Evolutionary conservation across 1,140 invertebrate genomes (phyloP).

Genomic region (Hylaeus anthracinus): DNA sequence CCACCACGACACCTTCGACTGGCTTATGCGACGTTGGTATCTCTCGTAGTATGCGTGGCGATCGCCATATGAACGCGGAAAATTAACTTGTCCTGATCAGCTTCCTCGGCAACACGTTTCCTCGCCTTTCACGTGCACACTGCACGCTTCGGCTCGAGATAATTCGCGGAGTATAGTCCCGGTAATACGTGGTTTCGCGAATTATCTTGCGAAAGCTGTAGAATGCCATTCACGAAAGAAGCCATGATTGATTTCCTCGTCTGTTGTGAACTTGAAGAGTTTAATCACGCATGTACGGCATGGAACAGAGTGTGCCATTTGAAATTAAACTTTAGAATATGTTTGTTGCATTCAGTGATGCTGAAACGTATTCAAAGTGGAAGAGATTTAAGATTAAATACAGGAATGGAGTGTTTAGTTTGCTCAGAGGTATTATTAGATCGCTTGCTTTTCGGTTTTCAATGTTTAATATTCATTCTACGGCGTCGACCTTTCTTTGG

Average conservation of each 20-base stretch:
- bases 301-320: no score
- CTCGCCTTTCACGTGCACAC: neutral
- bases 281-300: no score
- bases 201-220: slow-evolving; percentile 2
- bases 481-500: no score
- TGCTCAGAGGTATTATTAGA: no score
- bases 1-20: slow-evolving; percentile 40
- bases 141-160: neutral
- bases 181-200: neutral
- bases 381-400: no score
- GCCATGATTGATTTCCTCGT: neutral
- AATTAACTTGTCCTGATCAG: slow-evolving; percentile 51
- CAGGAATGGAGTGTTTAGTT: no score
- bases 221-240: neutral
- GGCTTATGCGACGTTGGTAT: neutral
- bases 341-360: no score
- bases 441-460: no score
- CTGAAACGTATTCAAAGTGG: no score
- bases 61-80: slow-evolving; percentile 36
- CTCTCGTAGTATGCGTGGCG: slow-evolving; percentile 11
- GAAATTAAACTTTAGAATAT: no score
- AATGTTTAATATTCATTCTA: no score
- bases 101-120: slow-evolving; percentile 29
- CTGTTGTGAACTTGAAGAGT: neutral
- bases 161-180: slow-evolving; percentile 6